Conservation (phyloP, 2,888 invertebrate species). For the Harpalus rufipes region DNA sequence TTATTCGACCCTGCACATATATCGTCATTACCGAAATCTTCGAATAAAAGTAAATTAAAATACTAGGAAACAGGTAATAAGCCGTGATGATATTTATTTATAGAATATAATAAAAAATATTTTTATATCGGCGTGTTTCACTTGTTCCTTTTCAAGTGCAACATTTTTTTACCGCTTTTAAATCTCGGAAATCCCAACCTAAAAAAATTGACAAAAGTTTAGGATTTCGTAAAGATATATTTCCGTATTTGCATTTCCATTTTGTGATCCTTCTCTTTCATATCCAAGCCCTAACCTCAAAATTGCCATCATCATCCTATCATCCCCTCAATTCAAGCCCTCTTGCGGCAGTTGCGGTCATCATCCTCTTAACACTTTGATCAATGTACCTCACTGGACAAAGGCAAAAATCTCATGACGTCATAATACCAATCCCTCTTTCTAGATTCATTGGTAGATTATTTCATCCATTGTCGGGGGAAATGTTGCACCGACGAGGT, state of each 20-base stretch:
- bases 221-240: background rate
- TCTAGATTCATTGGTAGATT: constrained; percentile 13
- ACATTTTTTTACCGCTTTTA: background rate
- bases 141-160: no score
- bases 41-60: no score
- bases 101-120: no score
- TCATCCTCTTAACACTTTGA: constrained; percentile 21
- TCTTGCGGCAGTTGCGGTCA: constrained; percentile 8
- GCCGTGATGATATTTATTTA: no score
- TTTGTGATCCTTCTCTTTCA: background rate
- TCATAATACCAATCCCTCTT: constrained; percentile 18
- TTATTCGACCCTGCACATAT: no score
- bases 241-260: background rate
- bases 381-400: constrained; percentile 1
- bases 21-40: no score
- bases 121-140: no score
- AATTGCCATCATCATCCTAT: background rate
- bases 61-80: no score
- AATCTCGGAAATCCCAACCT: background rate
- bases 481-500: background rate
- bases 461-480: constrained; percentile 2
- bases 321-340: background rate
- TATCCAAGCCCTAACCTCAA: background rate
- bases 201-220: background rate
- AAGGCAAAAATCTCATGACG: constrained; percentile 14